Base-by-base conservation (phyloP, 2,888 invertebrate genomes). In the Neoascia interrupta region DNA sequence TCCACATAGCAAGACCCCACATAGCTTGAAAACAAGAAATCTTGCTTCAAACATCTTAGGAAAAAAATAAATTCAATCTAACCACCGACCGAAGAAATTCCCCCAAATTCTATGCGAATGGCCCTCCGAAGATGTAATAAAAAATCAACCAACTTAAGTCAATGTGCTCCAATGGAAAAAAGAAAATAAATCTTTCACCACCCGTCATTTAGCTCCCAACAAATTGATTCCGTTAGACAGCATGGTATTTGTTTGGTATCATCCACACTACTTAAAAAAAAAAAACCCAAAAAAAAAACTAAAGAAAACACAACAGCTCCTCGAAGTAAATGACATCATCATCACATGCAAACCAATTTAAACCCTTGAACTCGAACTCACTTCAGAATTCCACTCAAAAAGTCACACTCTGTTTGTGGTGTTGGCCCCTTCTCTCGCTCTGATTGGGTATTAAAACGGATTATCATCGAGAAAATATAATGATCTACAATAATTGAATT, bases 151-250 rank as follows among this genome's bases (percentile, higher is more conserved):
- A n/a, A 31, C n/a, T n/a, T n/a, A n/a, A n/a, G n/a, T n/a, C n/a
- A n/a, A n/a, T n/a, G n/a, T n/a, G n/a, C n/a, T n/a, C n/a, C n/a
- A n/a, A n/a, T n/a, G n/a, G 13, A 18, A 31, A 37, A 23, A 39
- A 6, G 37, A 19, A 63, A 64, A 76, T 70, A 58, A 64, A 64
- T 64, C 70, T 23, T 56, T 76, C 76, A 47, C 45, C 63, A 76
- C 28, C 56, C 21, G 43, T 56, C 31, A 39, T 36, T 36, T 56
- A 63, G 63, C 49, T 58, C 5, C 31, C 43, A 64, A 37, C 64
- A 58, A 63, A 76, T 76, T 45, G 63, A 58, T 45, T 53, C 51
- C 21, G 37, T 39, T 51, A 43, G 19, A 28, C 21, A n/a, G n/a
- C 19, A 18, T 47, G 13, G 36, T 37, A 53, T 49, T n/a, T 8